These are phyloP conservation scores for Eucriotettix oculatus DNA, from an alignment of 2,888 invertebrate species.

Conservation along the genomic window DNA sequence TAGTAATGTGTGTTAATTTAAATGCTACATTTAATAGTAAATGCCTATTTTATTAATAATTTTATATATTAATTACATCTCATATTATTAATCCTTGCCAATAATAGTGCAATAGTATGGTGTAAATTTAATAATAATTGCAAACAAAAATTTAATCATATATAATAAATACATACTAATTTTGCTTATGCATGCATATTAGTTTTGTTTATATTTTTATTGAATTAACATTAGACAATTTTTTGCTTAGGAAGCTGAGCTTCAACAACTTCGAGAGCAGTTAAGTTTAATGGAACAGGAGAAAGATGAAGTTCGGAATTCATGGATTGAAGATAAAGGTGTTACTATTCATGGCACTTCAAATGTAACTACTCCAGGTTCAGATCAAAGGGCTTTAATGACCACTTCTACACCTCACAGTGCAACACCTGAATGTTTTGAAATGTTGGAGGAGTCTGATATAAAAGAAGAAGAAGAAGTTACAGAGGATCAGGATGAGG, in stretches of 20 bases:
- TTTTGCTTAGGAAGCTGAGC: too few relatives aligned
- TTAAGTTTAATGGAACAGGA: slow-evolving; percentile 36
- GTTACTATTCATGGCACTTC: background rate
- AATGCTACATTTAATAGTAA: too few relatives aligned
- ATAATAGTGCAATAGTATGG: background rate
- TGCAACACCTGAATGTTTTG: slow-evolving; percentile 43
- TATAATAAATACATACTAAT: background rate
- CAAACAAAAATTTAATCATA: too few relatives aligned
- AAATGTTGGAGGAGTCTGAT: slow-evolving; percentile 32
- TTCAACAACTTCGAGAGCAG: slow-evolving; percentile 35
- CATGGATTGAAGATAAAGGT: slow-evolving; percentile 4
- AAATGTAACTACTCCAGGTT: slow-evolving; percentile 6
- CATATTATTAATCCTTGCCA: too few relatives aligned
- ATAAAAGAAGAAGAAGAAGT: background rate
- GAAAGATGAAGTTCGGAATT: slow-evolving; percentile 32
- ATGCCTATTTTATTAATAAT: too few relatives aligned
- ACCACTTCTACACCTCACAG: slow-evolving; percentile 29
- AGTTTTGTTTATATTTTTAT: too few relatives aligned
- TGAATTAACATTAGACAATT: too few relatives aligned
- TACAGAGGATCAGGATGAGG: slow-evolving; percentile 5
- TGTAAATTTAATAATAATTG: too few relatives aligned
- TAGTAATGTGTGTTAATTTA: too few relatives aligned
- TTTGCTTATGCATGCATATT: background rate
- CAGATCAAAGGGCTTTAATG: slow-evolving; percentile 2
- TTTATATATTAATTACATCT: too few relatives aligned